Conservation (phyloP, 2,888 invertebrate species). For the Dasypolia templi region DNA sequence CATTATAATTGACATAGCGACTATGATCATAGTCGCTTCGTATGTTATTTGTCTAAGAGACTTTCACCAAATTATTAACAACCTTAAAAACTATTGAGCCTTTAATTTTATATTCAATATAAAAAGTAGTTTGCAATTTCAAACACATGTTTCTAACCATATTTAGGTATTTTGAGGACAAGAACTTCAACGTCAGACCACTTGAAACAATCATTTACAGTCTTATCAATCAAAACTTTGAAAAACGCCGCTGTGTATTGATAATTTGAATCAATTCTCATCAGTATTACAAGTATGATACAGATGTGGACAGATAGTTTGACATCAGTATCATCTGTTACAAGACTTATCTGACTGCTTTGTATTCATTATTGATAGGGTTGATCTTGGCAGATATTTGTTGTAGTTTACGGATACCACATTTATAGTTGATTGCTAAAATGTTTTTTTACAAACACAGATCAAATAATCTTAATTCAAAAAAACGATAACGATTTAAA, state of each 20-base stretch:
- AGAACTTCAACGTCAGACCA: background rate
- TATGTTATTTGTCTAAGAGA: background rate
- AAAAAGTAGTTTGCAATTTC: background rate
- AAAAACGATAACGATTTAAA: background rate
- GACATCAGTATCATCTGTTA: constrained; percentile 18
- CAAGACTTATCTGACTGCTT: constrained; percentile 33
- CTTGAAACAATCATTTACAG: constrained; percentile 20
- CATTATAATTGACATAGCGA: too few relatives aligned
- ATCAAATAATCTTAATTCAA: background rate
- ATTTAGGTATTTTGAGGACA: background rate
- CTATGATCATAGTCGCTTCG: background rate
- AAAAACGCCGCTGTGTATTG: constrained; percentile 17
- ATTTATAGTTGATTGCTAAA: background rate
- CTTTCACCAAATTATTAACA: background rate
- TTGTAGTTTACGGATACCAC: background rate
- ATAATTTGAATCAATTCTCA: constrained; percentile 49
- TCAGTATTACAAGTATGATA: constrained; percentile 26
- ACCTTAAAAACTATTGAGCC: background rate
- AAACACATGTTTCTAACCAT: background rate
- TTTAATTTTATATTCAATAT: background rate
- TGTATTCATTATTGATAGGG: constrained; percentile 20
- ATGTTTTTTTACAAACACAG: background rate
- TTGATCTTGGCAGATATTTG: constrained; percentile 8
- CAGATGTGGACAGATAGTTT: constrained; percentile 27
- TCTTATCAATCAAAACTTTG: constrained; percentile 39